Base-by-base conservation (phyloP, 1,140 invertebrate genomes). In the fruit fly (Drosophila melanogaster) region DNA sequence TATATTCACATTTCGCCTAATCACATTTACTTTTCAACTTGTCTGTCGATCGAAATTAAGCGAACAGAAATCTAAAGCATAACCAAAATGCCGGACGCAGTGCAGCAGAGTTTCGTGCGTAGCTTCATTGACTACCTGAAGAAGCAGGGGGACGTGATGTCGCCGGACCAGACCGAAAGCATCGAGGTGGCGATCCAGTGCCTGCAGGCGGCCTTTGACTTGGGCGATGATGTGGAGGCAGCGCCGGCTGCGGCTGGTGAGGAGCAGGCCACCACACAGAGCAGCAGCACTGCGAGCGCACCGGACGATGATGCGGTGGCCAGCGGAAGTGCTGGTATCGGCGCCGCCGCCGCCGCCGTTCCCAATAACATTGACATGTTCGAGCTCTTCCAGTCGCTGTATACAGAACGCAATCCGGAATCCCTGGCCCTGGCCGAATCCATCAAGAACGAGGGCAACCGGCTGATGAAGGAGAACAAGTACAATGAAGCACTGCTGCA, bases 401-500 rank as follows among this genome's bases (percentile, higher is more conserved):
- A 83, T 61, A 67, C 92, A 80, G 89, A 91, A 60, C 73, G 80
- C 6, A 93, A 92, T 40, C 87, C 93, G 1, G 94, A 95, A 73
- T 93, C 93, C 4, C 94, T 94, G 83, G 92, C 92, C 5, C 92
- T 95, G 84, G 97, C 96, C 1, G 96, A 98, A 92, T 93, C 92
- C 44, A 93, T 96, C 1, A 98, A 98, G 91, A 96, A 95, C 77
- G 94, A 96, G 93, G 98, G 98, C 50, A 99, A 99, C 93, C 94
- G 95, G 56, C 93, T 96, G 5, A 98, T 99, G 96, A 97, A 97
- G 90, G 93, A 94, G 40, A 95, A 96, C 40, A 95, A 95, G 77
- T 96, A 95, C 92, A 93, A 94, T 11, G 96, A 97, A 93, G 98
- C 98, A 5, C 84, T 98, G 17, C 93, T 95, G 6, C 95, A 94